Evolutionary conservation across 2,113 vertebrate genomes (phyloP).

Genomic region (Hemiprocne comata): DNA sequence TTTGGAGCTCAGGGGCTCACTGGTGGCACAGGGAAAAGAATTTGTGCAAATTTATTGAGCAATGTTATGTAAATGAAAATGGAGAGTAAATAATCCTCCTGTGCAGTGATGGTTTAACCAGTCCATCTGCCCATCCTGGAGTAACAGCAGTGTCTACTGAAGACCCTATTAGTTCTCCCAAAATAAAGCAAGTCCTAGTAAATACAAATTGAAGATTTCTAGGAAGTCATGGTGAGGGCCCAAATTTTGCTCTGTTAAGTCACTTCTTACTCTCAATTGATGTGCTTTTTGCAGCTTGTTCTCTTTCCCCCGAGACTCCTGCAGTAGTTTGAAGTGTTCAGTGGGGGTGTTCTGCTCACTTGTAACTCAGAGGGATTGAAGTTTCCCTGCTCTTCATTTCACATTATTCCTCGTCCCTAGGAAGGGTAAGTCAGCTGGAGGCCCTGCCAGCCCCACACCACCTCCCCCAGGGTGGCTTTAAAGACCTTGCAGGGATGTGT

Average conservation of each 20-base stretch:
- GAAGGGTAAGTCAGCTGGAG: background rate
- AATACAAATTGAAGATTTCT: background rate
- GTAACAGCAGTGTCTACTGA: background rate
- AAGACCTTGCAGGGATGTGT: accelerated
- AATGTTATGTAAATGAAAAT: background rate
- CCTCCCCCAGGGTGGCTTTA: background rate
- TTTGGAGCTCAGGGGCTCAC: background rate
- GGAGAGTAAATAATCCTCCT: background rate
- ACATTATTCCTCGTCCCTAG: accelerated
- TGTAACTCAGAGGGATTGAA: background rate
- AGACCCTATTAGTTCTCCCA: background rate
- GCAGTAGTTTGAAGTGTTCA: background rate
- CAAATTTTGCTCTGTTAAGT: background rate
- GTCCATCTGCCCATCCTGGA: background rate
- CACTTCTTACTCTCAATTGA: background rate
- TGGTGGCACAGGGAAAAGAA: background rate
- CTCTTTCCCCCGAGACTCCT: background rate
- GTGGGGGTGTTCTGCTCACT: background rate
- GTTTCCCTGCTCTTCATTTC: background rate
- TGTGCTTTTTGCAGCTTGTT: background rate
- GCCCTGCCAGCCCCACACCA: accelerated
- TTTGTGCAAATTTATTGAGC: background rate
- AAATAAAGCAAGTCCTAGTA: background rate
- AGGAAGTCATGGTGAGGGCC: background rate
- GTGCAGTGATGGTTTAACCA: background rate